Percentiles rank a stretch among this genome's conserved stretches.
Evolutionary conservation across 2,113 vertebrate genomes (phyloP).

Genomic region (Mormoops blainvillei): DNA sequence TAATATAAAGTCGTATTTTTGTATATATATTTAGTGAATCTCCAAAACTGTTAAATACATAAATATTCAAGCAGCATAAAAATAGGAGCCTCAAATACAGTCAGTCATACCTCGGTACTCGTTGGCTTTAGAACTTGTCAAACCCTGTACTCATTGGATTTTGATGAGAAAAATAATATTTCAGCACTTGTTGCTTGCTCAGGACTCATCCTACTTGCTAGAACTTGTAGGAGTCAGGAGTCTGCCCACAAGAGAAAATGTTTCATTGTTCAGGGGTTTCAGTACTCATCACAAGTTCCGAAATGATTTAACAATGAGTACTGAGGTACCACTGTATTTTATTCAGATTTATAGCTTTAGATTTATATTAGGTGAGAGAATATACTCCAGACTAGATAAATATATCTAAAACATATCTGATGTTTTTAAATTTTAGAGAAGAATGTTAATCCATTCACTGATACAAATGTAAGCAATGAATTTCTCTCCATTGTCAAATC

Average conservation of each 20-base stretch:
- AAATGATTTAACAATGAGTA: too few species aligned
- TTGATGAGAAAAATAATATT: too few species aligned
- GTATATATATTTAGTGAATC: background rate
- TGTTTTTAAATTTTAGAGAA: background rate
- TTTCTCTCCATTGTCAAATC: background rate
- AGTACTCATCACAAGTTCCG: too few species aligned
- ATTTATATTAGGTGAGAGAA: background rate
- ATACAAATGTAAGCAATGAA: background rate
- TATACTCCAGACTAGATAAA: background rate
- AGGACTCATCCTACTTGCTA: too few species aligned
- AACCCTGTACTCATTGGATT: too few species aligned
- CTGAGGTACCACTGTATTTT: background rate
- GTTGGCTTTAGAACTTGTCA: too few species aligned
- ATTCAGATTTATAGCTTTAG: background rate
- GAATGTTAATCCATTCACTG: background rate
- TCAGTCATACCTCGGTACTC: too few species aligned
- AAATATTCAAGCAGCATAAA: background rate
- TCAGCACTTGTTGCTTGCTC: too few species aligned
- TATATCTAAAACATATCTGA: background rate
- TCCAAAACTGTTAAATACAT: background rate
- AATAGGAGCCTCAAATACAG: background rate
- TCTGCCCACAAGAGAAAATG: too few species aligned
- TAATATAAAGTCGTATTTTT: background rate
- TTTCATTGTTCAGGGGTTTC: too few species aligned
- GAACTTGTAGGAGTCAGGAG: too few species aligned